Percentiles rank a stretch among this genome's conserved stretches.
Conservation (phyloP, 1,140 invertebrate species). For the Dinothrombium tinctorium region DNA sequence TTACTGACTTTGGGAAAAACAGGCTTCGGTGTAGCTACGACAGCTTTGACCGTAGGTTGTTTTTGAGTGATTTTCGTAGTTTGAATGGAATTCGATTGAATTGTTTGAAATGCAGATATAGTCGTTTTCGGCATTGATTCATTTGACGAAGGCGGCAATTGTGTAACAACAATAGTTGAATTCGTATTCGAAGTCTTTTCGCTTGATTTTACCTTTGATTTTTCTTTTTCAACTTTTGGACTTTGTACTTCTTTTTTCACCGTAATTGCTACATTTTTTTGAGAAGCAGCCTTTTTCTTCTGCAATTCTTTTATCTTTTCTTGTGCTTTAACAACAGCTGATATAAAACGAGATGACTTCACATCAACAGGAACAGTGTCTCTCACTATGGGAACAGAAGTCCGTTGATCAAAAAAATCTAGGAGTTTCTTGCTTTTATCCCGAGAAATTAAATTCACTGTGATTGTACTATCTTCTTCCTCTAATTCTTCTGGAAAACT, state of each 20-base stretch:
- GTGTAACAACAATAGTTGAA: background rate
- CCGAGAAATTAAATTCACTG: background rate
- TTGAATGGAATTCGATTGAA: too few species aligned
- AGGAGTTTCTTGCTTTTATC: conserved; percentile 1
- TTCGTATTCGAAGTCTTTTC: background rate
- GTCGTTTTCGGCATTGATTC: too few species aligned
- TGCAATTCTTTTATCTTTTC: conserved; percentile 1
- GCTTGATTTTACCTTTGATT: background rate
- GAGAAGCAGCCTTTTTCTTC: too few species aligned
- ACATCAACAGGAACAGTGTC: background rate
- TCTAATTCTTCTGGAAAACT: background rate
- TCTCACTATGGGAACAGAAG: conserved; percentile 3
- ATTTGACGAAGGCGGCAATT: too few species aligned
- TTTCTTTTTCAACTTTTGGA: background rate
- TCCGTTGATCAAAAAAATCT: conserved; percentile 5
- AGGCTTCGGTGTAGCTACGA: too few species aligned
- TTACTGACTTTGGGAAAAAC: too few species aligned
- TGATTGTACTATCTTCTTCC: background rate
- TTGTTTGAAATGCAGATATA: too few species aligned
- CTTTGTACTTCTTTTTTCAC: too few species aligned
- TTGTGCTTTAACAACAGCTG: conserved; percentile 8
- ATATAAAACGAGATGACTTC: conserved; percentile 7
- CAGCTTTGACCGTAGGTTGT: too few species aligned
- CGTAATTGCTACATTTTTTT: too few species aligned
- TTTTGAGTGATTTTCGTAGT: too few species aligned